Evolutionary conservation across 2,888 invertebrate genomes (phyloP), one percentile per base, ranked within the genome.

Genomic region (Myopa tessellatipennis): DNA sequence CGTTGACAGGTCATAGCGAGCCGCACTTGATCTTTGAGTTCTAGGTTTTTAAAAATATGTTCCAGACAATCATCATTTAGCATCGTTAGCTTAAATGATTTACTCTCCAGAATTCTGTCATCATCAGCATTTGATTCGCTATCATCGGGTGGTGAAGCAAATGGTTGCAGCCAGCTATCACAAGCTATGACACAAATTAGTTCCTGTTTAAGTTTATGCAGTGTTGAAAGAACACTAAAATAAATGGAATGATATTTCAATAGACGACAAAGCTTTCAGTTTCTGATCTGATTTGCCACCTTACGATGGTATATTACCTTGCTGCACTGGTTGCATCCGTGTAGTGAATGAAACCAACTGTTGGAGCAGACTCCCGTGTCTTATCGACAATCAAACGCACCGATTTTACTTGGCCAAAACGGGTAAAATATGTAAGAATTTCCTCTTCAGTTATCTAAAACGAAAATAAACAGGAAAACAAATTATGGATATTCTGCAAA

Each of bases 131-230:
- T 26, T 63, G n/a, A 5, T 18, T 6, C 16, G 38, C 58, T 26
- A 26, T 45, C 45, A 67, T 67, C n/a, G 16, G 10, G 10, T 10
- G 3, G 18, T 7, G 3, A 65, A 12, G 50, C 77, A 8, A 70
- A 5, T 16, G 80, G 79, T 76, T 80, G 80, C 74, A 74, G 61
- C 80, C 80, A 80, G 52, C 78, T 80, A 61, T 80, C 78, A 40
- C 79, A 76, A 3, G 80, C 78, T 55, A 75, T 79, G 7, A 79
- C 78, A 36, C 16, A 52, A 63, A 79, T 65, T 1, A 55, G 79
- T 18, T 65, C 60, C 10, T 58, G 60, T 12, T 75, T 40, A 10
- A 80, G 8, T 12, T 50, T 58, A 73, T 80, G 80, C 50, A 26
- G n/a, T 2, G 16, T 18, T 8, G 55, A 73, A 50, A 80, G 72